These are phyloP conservation scores for Episyrphus balteatus DNA, from an alignment of 1,140 invertebrate species.

Conservation along the genomic window DNA sequence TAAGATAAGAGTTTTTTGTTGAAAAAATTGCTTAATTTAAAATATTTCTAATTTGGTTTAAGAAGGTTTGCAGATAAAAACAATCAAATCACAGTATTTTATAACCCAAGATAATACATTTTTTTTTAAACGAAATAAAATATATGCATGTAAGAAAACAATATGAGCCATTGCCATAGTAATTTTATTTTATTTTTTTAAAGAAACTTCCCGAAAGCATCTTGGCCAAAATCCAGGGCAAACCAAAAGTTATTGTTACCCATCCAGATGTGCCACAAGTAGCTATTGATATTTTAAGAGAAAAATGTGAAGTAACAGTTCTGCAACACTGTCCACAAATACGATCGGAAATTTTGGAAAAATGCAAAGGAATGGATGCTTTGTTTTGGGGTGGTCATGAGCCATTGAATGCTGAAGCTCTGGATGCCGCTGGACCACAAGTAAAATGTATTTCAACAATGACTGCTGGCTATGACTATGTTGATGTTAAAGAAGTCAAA, in stretches of 20 bases:
- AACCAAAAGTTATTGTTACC: conserved; percentile 35
- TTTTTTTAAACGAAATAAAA: too few relatives aligned
- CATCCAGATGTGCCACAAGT: conserved; percentile 34
- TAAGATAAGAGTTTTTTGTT: too few relatives aligned
- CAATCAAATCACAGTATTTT: too few relatives aligned
- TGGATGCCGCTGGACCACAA: conserved; percentile 57
- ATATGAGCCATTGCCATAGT: too few relatives aligned
- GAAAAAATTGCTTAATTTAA: too few relatives aligned
- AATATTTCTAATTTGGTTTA: too few relatives aligned
- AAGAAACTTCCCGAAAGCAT: conserved; percentile 6
- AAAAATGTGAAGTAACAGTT: conserved; percentile 22
- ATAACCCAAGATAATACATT: too few relatives aligned
- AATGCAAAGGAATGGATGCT: conserved; percentile 50
- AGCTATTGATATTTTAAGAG: conserved; percentile 35
- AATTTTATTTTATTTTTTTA: conserved; percentile 43
- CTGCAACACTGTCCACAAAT: conserved; percentile 19
- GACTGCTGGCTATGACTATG: conserved; percentile 77
- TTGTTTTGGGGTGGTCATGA: conserved; percentile 57
- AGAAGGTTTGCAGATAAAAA: too few relatives aligned
- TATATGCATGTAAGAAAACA: too few relatives aligned
- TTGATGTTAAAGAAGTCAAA: conserved; percentile 58
- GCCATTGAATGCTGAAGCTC: conserved; percentile 58
- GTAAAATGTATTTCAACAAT: conserved; percentile 79
- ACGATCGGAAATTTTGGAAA: conserved; percentile 45
- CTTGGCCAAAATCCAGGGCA: too few relatives aligned